A percentile compares a stretch with the other conserved stretches of the same genome.
Conservation (phyloP, 2,888 invertebrate genomes). For the Eudasyphora cyanicolor region DNA sequence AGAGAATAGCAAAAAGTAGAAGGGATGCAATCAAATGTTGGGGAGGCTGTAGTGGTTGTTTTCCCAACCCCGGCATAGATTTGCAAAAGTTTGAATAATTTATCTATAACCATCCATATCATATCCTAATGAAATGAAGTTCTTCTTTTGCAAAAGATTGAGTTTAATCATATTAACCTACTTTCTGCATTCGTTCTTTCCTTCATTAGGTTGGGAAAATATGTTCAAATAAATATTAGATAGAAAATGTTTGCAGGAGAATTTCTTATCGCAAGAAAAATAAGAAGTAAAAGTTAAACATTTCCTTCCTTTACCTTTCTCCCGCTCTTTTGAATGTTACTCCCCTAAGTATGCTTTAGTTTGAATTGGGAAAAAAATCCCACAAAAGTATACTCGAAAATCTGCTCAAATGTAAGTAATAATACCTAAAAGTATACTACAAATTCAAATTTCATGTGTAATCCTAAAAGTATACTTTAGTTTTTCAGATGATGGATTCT, state of each 20-base stretch:
- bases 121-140: constrained; percentile 26
- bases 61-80: not conserved
- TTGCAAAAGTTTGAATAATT: constrained; percentile 38
- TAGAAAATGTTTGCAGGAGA: constrained; percentile 9
- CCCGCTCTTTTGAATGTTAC: too few relatives aligned
- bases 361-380: not conserved
- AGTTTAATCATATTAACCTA: constrained; percentile 58
- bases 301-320: not conserved
- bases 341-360: constrained; percentile 52
- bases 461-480: constrained; percentile 49
- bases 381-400: not conserved
- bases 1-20: not conserved
- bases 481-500: not conserved
- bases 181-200: not conserved
- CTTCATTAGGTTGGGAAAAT: not conserved
- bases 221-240: constrained; percentile 50
- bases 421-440: constrained; percentile 15
- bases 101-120: constrained; percentile 20
- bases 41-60: not conserved
- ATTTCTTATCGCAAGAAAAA: not conserved
- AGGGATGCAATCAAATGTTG: not conserved
- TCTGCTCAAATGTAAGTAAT: not conserved
- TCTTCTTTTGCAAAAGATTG: constrained; percentile 8
- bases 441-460: not conserved
- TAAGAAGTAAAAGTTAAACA: not conserved